A percentile compares a stretch with the other conserved stretches of the same genome.
Evolutionary conservation across 2,797 vertebrate genomes (phyloP).

Genomic region (Staurois parvus): DNA sequence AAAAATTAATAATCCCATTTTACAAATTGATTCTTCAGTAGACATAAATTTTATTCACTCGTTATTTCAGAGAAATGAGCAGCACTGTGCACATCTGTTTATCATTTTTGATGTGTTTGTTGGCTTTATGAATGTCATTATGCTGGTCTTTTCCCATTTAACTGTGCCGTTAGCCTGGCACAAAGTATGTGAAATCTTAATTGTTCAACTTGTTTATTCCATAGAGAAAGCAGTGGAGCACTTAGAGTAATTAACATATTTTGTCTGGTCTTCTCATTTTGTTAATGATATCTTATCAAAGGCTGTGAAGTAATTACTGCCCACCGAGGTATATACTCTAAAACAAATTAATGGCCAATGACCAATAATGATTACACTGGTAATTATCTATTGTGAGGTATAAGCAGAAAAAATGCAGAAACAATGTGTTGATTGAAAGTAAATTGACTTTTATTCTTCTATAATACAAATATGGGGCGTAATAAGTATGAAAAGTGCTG

Average conservation of each 20-base stretch:
- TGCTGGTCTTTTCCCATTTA: slow-evolving; percentile 57
- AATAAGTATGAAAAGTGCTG: not conserved
- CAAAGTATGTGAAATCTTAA: slow-evolving; percentile 73
- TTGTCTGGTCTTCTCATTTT: slow-evolving; percentile 80
- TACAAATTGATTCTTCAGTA: slow-evolving; percentile 27
- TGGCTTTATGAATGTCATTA: slow-evolving; percentile 57
- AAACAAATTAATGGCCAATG: slow-evolving; percentile 83
- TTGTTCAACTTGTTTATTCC: slow-evolving; percentile 74
- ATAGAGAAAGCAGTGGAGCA: slow-evolving; percentile 72
- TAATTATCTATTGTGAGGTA: slow-evolving; percentile 76
- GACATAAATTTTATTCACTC: slow-evolving; percentile 13
- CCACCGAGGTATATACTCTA: slow-evolving; percentile 75
- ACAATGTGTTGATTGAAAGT: slow-evolving; percentile 64
- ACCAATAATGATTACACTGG: slow-evolving; percentile 78
- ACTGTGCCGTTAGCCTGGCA: slow-evolving; percentile 64
- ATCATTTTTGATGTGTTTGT: slow-evolving; percentile 39
- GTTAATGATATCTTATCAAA: slow-evolving; percentile 81
- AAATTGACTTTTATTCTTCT: slow-evolving; percentile 70
- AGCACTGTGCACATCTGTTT: slow-evolving; percentile 47
- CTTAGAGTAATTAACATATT: slow-evolving; percentile 79
- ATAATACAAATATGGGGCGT: slow-evolving; percentile 61
- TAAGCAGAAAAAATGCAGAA: slow-evolving; percentile 70
- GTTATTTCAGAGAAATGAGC: slow-evolving; percentile 1
- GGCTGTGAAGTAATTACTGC: slow-evolving; percentile 77
- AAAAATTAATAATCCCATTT: not conserved